phyloP scores from a whole-genome alignment of 1,140 invertebrate species.

The Atta colombica region DNA sequence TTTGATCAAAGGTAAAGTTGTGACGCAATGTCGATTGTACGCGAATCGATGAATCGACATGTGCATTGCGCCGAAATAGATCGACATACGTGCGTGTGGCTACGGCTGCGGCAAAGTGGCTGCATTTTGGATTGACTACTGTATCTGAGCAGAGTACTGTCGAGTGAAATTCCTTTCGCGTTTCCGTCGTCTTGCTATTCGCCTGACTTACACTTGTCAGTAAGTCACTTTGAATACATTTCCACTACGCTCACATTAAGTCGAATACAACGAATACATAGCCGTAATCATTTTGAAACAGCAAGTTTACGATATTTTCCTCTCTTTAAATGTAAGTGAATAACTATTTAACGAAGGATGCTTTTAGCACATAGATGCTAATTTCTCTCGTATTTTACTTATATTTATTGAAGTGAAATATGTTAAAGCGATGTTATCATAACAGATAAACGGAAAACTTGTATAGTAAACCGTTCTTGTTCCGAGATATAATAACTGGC shows the following conservation, averaged over 20 bases:
- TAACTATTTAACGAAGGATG: background rate
- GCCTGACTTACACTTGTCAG: background rate
- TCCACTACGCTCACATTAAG: background rate
- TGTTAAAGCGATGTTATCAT: background rate
- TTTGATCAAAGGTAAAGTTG: constrained; percentile 53
- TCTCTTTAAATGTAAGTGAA: constrained; percentile 2
- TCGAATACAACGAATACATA: background rate
- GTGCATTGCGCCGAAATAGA: constrained; percentile 31
- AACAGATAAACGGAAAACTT: background rate
- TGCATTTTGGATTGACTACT: constrained; percentile 52
- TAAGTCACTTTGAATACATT: constrained; percentile 5
- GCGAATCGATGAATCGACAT: constrained; percentile 48
- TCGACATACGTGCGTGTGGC: constrained; percentile 5
- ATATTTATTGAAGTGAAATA: background rate
- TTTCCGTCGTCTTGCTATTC: constrained; percentile 33
- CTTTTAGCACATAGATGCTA: background rate
- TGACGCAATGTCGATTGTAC: constrained; percentile 28
- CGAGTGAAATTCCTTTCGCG: constrained; percentile 42
- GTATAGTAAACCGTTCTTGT: background rate
- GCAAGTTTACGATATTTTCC: background rate
- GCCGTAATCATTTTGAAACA: background rate
- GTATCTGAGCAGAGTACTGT: constrained; percentile 35
- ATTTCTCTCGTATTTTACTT: background rate
- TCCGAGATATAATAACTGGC: constrained; percentile 20
- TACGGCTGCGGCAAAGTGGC: constrained; percentile 11